phyloP scores from a whole-genome alignment of 2,113 vertebrate species.

The Diphyllodes magnificus region DNA sequence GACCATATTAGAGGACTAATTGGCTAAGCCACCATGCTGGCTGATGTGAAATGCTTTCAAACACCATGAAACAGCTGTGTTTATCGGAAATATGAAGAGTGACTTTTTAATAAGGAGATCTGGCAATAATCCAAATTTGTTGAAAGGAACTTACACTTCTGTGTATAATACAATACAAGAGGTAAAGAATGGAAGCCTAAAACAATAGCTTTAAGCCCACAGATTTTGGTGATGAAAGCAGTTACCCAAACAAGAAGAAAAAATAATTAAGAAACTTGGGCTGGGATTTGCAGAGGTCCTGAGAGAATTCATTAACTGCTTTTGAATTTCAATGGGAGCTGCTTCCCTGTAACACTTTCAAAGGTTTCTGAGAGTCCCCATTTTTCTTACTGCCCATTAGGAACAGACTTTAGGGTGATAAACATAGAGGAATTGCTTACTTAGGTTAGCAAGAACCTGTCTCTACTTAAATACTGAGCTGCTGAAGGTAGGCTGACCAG shows the following conservation, averaged over 20 bases:
- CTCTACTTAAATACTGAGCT: neutral
- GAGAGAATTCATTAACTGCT: slow-evolving; percentile 50
- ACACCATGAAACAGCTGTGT: slow-evolving; percentile 63
- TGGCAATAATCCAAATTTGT: slow-evolving; percentile 63
- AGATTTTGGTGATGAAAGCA: slow-evolving; percentile 30
- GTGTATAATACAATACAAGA: slow-evolving; percentile 54
- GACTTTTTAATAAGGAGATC: slow-evolving; percentile 71
- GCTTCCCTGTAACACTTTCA: neutral
- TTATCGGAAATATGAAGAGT: slow-evolving; percentile 67
- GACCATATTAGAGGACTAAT: slow-evolving; percentile 57
- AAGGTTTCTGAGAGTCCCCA: slow-evolving; percentile 1
- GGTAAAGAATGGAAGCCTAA: slow-evolving; percentile 58
- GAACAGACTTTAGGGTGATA: neutral
- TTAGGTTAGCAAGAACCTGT: neutral
- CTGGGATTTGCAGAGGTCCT: slow-evolving; percentile 38
- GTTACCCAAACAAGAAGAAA: slow-evolving; percentile 26
- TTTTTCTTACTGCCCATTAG: neutral
- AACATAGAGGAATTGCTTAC: neutral
- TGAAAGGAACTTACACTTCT: slow-evolving; percentile 65
- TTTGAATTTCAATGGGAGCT: slow-evolving; percentile 40
- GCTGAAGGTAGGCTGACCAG: neutral
- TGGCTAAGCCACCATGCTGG: slow-evolving; percentile 53
- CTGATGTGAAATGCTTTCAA: slow-evolving; percentile 66
- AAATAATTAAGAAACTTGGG: slow-evolving; percentile 49
- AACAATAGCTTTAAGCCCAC: slow-evolving; percentile 47